These are phyloP conservation scores for Tetraodon nigroviridis DNA, from an alignment of 2,113 vertebrate genomes.

Conservation along the genomic window DNA sequence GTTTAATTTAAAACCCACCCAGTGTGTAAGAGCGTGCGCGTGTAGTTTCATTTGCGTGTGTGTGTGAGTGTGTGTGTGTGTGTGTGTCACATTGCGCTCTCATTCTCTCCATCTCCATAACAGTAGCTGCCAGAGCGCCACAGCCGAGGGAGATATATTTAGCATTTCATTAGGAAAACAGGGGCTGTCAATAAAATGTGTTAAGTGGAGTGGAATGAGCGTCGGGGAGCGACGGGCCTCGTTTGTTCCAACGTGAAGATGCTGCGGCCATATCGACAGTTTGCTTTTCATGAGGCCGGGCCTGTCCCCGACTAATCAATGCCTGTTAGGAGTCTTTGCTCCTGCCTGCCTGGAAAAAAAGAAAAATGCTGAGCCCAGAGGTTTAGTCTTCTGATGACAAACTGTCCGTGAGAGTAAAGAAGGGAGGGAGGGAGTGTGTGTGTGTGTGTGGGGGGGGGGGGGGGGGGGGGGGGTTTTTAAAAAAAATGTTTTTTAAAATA, in stretches of 20 bases:
- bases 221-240: constrained; percentile 70
- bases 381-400: constrained; percentile 66
- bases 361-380: constrained; percentile 70
- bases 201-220: constrained; percentile 76
- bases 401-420: constrained; percentile 46
- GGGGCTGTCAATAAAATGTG: constrained; percentile 76
- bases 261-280: constrained; percentile 69
- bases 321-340: constrained; percentile 72
- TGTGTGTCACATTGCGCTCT: constrained; percentile 60
- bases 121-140: constrained; percentile 63
- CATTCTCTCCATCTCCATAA: constrained; percentile 71
- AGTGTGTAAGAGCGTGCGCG: constrained; percentile 8
- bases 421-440: background rate
- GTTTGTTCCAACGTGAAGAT: constrained; percentile 75
- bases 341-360: constrained; percentile 65
- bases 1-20: constrained; percentile 52
- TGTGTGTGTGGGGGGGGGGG: background rate
- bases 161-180: constrained; percentile 77
- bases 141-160: constrained; percentile 72
- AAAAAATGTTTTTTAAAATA: too few relatives aligned
- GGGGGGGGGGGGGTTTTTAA: background rate
- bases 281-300: constrained; percentile 70
- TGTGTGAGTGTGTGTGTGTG: constrained; percentile 20
- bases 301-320: constrained; percentile 67
- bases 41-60: constrained; percentile 13